Base-by-base conservation (phyloP, 2,797 vertebrate genomes). In the Acanthornis magna region DNA sequence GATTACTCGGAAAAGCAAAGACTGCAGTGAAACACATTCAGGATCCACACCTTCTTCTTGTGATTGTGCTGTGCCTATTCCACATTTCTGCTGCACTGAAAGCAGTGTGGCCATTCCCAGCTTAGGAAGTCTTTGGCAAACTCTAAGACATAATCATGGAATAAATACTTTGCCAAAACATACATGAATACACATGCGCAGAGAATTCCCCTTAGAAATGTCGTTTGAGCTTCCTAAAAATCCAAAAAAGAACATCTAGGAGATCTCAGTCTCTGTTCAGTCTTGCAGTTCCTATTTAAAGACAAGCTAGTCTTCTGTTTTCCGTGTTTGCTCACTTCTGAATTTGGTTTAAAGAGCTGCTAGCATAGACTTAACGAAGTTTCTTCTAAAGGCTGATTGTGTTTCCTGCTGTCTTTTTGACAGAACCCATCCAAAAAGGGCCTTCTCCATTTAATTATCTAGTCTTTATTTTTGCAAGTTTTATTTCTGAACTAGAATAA, bases 391-490 rank as follows among this genome's bases (percentile, higher is more conserved):
- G 68, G 75, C 72, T 88, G 84, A 95, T 48, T 83, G 80, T 71
- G 65, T 94, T 96, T 95, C 58, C 74, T 65, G 80, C 93, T 83
- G 61, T 77, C 91, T 80, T 91, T 82, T 66, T 93, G 94, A 96
- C 94, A 96, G 90, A 93, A 87, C 32, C 84, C 91, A 95, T 96
- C 95, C 94, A 72, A 96, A 96, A 95, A 3, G 10, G 63, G 68
- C 26, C 34, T 68, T 73, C 70, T 75, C 92, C 88, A 97, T 96
- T 95, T 87, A 65, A 95, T 97, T 96, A 95, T 66, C 93, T 20
- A 61, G 67, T 85, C 85, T 91, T 87, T 85, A 93, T 55, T 95
- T 92, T 71, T 89, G 34, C 2, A 30, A 88, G 89, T 87, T 96
- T 83, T 77, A 85, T 87, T 90, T 91, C 68, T 77, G 51, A 92